Conservation (phyloP, 1,140 invertebrate species). For the Drosophila lini region DNA sequence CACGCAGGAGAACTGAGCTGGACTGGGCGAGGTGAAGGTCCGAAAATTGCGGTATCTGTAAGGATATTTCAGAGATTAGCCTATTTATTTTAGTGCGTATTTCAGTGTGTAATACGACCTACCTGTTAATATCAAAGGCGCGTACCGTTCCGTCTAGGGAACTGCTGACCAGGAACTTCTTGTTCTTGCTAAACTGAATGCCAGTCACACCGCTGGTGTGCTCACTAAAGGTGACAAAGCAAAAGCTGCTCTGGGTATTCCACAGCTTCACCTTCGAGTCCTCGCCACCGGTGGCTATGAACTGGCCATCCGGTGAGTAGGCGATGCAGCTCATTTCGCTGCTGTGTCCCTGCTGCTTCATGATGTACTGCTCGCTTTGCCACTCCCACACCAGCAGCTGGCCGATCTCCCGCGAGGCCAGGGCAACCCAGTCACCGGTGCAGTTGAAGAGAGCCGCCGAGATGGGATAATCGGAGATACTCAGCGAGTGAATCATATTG, state of each 20-base stretch:
- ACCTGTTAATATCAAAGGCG: conserved; percentile 93
- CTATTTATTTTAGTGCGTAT: conserved; percentile 69
- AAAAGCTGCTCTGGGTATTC: conserved; percentile 96
- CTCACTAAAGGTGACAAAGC: conserved; percentile 97
- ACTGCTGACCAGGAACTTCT: conserved; percentile 95
- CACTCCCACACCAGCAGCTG: conserved; percentile 99
- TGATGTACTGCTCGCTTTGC: conserved; percentile 98
- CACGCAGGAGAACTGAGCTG: conserved; percentile 96
- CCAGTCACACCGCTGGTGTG: conserved; percentile 93
- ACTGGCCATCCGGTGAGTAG: conserved; percentile 96
- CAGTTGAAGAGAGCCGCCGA: conserved; percentile 92
- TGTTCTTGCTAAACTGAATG: conserved; percentile 94
- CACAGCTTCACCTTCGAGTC: conserved; percentile 99
- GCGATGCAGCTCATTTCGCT: conserved; percentile 94
- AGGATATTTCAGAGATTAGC: not conserved
- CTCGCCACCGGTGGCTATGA: conserved; percentile 96
- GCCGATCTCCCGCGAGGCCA: conserved; percentile 93
- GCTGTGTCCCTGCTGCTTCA: conserved; percentile 98
- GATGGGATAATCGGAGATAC: conserved; percentile 92
- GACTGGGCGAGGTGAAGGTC: conserved; percentile 95
- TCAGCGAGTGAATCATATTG: conserved; percentile 95
- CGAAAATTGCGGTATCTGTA: conserved; percentile 95
- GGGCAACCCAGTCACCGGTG: conserved; percentile 97
- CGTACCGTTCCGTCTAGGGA: conserved; percentile 98
- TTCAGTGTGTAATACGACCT: conserved; percentile 77